A percentile compares a stretch with the other conserved stretches of the same genome.
phyloP scores from a whole-genome alignment of 1,140 invertebrate species.

The Acromyrmex echinatior region DNA sequence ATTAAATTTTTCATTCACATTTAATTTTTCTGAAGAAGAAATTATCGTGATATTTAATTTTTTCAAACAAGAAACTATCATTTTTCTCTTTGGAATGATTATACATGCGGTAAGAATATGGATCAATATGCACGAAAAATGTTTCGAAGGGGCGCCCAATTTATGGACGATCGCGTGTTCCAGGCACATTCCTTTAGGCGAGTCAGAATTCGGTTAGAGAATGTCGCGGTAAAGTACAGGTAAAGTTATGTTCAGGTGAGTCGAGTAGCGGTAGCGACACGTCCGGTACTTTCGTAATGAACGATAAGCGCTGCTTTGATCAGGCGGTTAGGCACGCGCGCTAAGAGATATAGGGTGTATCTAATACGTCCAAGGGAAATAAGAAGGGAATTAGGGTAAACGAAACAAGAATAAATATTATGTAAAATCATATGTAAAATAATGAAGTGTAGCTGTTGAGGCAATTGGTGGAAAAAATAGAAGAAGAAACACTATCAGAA shows the following conservation, averaged over 20 bases:
- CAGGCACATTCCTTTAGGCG: slow-evolving; percentile 21
- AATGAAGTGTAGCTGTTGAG: not conserved
- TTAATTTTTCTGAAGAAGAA: not conserved
- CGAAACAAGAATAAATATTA: not conserved
- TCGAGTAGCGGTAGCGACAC: slow-evolving; percentile 14
- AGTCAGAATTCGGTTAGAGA: slow-evolving; percentile 50
- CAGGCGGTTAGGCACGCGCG: not conserved
- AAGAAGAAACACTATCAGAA: not conserved
- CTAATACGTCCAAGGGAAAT: not conserved
- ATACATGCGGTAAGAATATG: not conserved
- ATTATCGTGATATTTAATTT: not conserved
- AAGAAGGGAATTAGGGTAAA: not conserved
- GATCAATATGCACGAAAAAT: slow-evolving; percentile 26
- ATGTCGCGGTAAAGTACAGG: slow-evolving; percentile 44
- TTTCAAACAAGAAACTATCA: not conserved
- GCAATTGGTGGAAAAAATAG: not conserved
- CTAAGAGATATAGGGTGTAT: slow-evolving; percentile 22
- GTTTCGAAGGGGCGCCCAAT: slow-evolving; percentile 12
- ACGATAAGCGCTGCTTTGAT: slow-evolving; percentile 42
- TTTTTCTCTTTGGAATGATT: not conserved
- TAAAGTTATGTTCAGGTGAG: slow-evolving; percentile 39
- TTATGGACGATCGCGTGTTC: slow-evolving; percentile 55
- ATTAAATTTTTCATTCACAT: too few species aligned
- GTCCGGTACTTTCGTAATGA: slow-evolving; percentile 47
- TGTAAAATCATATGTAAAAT: not conserved